phyloP scores from a whole-genome alignment of 2,113 vertebrate species.

The Vulpes ferrilata region DNA sequence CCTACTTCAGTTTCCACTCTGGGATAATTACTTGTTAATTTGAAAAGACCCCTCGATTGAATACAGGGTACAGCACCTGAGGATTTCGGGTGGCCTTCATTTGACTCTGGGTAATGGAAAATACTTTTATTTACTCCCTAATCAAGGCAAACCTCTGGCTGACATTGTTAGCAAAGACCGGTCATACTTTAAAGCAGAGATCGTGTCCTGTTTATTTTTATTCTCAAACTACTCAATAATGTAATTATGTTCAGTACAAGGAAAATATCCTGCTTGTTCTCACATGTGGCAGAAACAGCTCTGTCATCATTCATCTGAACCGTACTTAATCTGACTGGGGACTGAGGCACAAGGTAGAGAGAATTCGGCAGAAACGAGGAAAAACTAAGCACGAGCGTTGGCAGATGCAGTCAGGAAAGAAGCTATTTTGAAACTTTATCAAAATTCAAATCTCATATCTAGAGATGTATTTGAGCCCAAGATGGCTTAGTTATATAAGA shows the following conservation, averaged over 20 bases:
- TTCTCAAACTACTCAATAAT: neutral
- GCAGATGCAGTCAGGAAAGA: neutral
- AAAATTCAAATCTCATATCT: neutral
- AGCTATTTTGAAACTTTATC: neutral
- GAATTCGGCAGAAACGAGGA: neutral
- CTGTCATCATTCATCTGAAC: neutral
- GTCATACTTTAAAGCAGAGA: neutral
- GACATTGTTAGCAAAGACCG: neutral
- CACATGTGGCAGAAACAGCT: neutral
- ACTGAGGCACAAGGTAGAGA: neutral
- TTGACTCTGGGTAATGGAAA: neutral
- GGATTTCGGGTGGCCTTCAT: neutral
- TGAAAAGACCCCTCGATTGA: neutral
- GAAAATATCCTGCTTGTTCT: neutral
- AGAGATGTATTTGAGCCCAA: neutral
- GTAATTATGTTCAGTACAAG: constrained; percentile 15
- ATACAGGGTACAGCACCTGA: neutral
- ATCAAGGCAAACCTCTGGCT: constrained; percentile 9
- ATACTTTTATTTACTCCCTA: neutral
- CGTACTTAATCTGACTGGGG: neutral
- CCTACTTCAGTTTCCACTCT: neutral
- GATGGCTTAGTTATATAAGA: neutral
- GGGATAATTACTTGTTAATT: neutral
- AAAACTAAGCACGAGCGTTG: neutral
- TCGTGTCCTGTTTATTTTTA: neutral